Conservation (phyloP, 2,797 vertebrate genomes). For the Oreochromis grahami region DNA sequence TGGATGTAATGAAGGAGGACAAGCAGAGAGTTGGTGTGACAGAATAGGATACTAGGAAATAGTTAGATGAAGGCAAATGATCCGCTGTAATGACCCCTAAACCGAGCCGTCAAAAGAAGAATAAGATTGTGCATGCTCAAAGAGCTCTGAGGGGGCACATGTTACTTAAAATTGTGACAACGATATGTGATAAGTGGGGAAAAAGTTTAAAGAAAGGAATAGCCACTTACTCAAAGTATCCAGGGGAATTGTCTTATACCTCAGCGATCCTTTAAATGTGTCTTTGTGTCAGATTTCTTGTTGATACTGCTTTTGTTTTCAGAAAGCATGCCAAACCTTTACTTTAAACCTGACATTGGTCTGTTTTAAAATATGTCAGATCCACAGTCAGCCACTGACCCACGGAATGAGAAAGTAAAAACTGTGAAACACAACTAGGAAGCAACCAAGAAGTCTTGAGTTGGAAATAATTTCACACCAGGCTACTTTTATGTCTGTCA, state of each 20-base stretch:
- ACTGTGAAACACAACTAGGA: not conserved
- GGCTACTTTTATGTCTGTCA: not conserved
- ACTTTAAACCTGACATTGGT: not conserved
- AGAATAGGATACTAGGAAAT: not conserved
- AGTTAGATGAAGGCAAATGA: not conserved
- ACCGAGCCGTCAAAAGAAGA: not conserved
- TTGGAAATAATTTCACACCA: constrained; percentile 1
- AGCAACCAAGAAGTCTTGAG: not conserved
- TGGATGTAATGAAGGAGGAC: not conserved
- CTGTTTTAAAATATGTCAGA: not conserved
- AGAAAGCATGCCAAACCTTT: not conserved
- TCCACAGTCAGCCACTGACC: not conserved
- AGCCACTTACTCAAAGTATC: not conserved
- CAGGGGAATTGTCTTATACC: not conserved
- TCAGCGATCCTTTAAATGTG: not conserved
- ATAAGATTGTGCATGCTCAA: not conserved
- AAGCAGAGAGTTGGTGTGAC: not conserved
- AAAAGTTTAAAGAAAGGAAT: not conserved
- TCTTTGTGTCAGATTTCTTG: not conserved
- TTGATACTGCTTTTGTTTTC: not conserved
- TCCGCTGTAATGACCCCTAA: not conserved
- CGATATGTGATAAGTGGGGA: accelerated
- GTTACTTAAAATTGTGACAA: not conserved
- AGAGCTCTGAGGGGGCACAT: not conserved
- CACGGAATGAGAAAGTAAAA: not conserved